These are phyloP conservation scores for Hypothenemus hampei DNA, from an alignment of 1,140 invertebrate species.

Conservation along the genomic window DNA sequence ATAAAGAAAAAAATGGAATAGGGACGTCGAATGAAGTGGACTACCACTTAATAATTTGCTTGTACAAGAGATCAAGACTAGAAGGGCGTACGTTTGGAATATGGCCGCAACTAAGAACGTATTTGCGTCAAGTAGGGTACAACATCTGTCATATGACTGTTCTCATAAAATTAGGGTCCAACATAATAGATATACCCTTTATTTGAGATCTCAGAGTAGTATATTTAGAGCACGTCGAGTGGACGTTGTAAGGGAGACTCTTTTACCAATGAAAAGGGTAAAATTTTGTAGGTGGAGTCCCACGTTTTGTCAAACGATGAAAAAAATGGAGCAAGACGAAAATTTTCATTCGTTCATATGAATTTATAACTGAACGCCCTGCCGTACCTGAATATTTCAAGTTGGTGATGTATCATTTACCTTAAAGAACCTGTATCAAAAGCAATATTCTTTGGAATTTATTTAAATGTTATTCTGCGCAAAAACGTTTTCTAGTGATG, in stretches of 20 bases:
- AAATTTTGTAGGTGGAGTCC: conserved; percentile 37
- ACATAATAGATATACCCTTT: conserved; percentile 37
- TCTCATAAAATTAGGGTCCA: conserved; percentile 35
- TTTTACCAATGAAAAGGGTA: conserved; percentile 39
- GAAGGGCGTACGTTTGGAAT: conserved; percentile 23
- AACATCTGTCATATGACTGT: conserved; percentile 39
- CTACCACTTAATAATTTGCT: conserved; percentile 24
- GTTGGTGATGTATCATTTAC: conserved; percentile 14
- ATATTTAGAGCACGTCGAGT: conserved; percentile 22
- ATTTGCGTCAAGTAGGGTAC: conserved; percentile 34
- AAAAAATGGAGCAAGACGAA: no score
- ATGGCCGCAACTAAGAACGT: conserved; percentile 28
- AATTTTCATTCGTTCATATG: no score
- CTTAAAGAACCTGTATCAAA: conserved; percentile 11
- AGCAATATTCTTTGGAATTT: conserved; percentile 13
- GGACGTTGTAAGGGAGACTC: conserved; percentile 32
- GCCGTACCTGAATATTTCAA: no score
- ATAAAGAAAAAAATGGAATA: no score
- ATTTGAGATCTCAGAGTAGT: conserved; percentile 29
- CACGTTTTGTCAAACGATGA: conserved; percentile 34
- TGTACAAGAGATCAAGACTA: conserved; percentile 22
- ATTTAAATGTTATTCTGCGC: conserved; percentile 19
- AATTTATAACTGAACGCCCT: no score
- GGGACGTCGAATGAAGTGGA: conserved; percentile 22
- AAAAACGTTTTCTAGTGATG: conserved; percentile 18